Base-by-base conservation (phyloP, 2,113 vertebrate genomes). In the Forbesichthys papilliferus region DNA sequence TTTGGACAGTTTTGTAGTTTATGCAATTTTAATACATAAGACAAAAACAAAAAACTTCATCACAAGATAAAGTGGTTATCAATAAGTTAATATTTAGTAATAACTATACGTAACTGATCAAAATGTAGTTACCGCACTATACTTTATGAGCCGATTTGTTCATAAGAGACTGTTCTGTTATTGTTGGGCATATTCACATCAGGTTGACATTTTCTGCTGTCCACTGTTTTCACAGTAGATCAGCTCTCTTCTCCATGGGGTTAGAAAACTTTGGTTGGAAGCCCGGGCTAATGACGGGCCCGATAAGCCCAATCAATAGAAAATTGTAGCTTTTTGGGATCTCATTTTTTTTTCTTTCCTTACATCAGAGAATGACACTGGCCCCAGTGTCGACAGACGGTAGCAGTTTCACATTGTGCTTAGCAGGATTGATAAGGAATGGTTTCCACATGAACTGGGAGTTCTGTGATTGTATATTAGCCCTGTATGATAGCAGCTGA, bases 361-460 rank as follows among this genome's bases (percentile, higher is more conserved):
- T 82, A 75, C 52, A 36, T 77, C 9, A 36, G 69, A 77, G 63
- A 65, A 14, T 27, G 48, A 65, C 72, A 49, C 16, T 61, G 59
- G 68, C 60, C 66, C 14, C 11, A 11, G 3, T 60, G 54, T 59
- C 13, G 77, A 74, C 90, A 90, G 84, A 85, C 82, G 90, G 90
- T 85, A 90, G 87, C 90, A 84, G 73, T 92, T 91, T 90, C 69
- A n/a, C 1, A 13, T 67, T 54, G 51, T 54, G 54, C n/a, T 55
- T 56, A 51, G 60, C 65, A 68, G 56, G 7, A 68, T 81, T 63
- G 90, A 93, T 92, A 89, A 91, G 85, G 75, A 91, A 91, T 88
- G 86, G 62, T 88, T 92, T 84, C 89, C 90, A 93, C 89, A 89
- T 91, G 90, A 80, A 61, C 55, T 36, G 13, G 55, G 20, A 59